These are phyloP conservation scores for Babylonia areolata DNA, from an alignment of 1,140 invertebrate genomes.

Conservation along the genomic window DNA sequence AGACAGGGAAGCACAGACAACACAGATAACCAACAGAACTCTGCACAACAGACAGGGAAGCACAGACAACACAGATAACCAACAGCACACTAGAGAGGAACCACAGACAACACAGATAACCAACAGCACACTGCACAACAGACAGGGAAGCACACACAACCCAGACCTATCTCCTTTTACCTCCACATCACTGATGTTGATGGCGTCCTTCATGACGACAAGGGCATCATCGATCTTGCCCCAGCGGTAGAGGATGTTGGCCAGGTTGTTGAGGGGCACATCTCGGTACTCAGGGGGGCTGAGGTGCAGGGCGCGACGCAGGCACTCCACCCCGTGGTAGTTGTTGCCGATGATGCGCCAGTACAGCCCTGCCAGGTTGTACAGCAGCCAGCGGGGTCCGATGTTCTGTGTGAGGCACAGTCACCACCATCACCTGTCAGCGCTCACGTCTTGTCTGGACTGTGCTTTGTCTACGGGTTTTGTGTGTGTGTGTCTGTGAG, in stretches of 20 bases:
- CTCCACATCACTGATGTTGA: slow-evolving; percentile 84
- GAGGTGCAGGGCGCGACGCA: slow-evolving; percentile 85
- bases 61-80: too few relatives aligned
- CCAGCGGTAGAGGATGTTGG: slow-evolving; percentile 84
- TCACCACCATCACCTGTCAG: too few relatives aligned
- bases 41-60: too few relatives aligned
- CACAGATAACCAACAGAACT: too few relatives aligned
- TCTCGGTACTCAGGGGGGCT: slow-evolving; percentile 86
- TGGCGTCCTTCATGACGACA: slow-evolving; percentile 84
- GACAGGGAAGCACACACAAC: too few relatives aligned
- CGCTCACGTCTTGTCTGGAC: too few relatives aligned
- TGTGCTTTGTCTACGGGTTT: too few relatives aligned
- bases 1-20: too few relatives aligned
- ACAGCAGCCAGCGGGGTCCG: slow-evolving; percentile 86
- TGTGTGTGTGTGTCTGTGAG: too few relatives aligned
- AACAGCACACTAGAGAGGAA: too few relatives aligned
- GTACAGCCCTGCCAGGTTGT: slow-evolving; percentile 89
- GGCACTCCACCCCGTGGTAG: slow-evolving; percentile 88
- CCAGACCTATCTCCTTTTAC: slow-evolving; percentile 71
- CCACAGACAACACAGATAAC: too few relatives aligned
- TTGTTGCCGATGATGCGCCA: slow-evolving; percentile 89
- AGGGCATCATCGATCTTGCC: slow-evolving; percentile 86
- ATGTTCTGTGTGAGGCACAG: slow-evolving; percentile 78
- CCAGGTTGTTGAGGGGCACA: slow-evolving; percentile 87
- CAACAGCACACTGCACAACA: too few relatives aligned